Percentiles rank a stretch among this genome's conserved stretches.
Evolutionary conservation across 2,797 vertebrate species (phyloP).

Genomic region (Anisognathus igniventris): DNA sequence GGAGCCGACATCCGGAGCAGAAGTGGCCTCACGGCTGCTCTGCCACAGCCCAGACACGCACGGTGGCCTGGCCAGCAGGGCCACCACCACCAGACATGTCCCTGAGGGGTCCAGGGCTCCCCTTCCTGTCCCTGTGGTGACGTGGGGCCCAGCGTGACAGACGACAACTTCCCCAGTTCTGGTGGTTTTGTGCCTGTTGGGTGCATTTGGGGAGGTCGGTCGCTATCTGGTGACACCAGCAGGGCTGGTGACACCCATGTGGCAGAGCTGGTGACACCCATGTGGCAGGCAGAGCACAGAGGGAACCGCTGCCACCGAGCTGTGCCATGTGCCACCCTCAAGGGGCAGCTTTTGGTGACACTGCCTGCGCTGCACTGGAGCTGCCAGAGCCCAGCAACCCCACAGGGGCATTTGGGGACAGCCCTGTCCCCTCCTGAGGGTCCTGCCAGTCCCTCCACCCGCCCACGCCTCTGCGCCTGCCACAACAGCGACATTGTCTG

Average conservation of each 20-base stretch:
- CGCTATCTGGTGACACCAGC: rapidly evolving
- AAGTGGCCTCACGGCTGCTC: not conserved
- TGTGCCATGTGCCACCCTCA: rapidly evolving
- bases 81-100: not conserved
- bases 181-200: rapidly evolving
- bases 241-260: not conserved
- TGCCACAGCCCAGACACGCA: not conserved
- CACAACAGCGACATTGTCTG: conserved; percentile 30
- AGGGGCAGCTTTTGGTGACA: rapidly evolving
- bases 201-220: rapidly evolving
- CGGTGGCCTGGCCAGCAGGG: not conserved
- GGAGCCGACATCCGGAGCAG: conserved; percentile 35
- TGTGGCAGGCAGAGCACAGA: not conserved
- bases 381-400: not conserved
- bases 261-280: not conserved
- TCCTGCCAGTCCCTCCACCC: not conserved
- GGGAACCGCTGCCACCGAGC: rapidly evolving
- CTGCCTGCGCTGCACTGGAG: rapidly evolving
- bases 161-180: rapidly evolving
- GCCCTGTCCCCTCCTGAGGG: conserved; percentile 14
- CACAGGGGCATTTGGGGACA: conserved; percentile 22
- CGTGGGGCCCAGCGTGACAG: not conserved
- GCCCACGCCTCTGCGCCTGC: not conserved
- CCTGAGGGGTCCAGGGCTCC: not conserved
- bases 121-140: not conserved